Conservation (phyloP, 2,113 vertebrate species). For the Laterallus jamaicensis region DNA sequence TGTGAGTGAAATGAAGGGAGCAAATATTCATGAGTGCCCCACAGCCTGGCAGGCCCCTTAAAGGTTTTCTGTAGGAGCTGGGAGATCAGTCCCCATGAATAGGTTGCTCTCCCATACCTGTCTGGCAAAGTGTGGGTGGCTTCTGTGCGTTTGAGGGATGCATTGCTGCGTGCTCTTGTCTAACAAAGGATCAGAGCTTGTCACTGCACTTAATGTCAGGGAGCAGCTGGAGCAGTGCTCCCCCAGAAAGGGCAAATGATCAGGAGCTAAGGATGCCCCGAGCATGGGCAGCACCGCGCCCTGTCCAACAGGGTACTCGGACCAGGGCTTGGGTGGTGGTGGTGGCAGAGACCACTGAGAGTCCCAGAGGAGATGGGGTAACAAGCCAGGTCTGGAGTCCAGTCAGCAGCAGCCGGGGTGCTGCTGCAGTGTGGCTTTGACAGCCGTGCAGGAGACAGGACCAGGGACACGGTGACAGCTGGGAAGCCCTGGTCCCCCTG, state of each 20-base stretch:
- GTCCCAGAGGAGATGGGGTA: background rate
- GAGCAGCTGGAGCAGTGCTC: rapidly evolving
- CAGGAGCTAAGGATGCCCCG: rapidly evolving
- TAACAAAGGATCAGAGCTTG: too few relatives aligned
- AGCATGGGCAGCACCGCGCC: rapidly evolving
- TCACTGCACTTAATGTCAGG: rapidly evolving
- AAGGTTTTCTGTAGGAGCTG: background rate
- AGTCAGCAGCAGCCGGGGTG: background rate
- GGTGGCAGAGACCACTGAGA: background rate
- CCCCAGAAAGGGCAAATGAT: background rate
- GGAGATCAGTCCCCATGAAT: background rate
- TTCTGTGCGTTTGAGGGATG: background rate
- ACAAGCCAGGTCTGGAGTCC: rapidly evolving
- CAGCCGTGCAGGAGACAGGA: background rate
- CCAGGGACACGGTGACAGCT: rapidly evolving
- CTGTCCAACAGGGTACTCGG: background rate
- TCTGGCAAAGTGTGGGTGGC: background rate
- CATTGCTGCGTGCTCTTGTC: background rate
- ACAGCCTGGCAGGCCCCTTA: too few relatives aligned
- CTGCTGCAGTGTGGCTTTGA: rapidly evolving
- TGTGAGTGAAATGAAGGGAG: background rate
- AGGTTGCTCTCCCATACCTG: background rate
- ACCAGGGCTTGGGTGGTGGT: background rate
- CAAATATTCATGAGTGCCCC: background rate
- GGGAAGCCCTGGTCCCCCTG: background rate